Evolutionary conservation across 2,888 invertebrate genomes (phyloP).

Genomic region (Drosophila kokeensis): DNA sequence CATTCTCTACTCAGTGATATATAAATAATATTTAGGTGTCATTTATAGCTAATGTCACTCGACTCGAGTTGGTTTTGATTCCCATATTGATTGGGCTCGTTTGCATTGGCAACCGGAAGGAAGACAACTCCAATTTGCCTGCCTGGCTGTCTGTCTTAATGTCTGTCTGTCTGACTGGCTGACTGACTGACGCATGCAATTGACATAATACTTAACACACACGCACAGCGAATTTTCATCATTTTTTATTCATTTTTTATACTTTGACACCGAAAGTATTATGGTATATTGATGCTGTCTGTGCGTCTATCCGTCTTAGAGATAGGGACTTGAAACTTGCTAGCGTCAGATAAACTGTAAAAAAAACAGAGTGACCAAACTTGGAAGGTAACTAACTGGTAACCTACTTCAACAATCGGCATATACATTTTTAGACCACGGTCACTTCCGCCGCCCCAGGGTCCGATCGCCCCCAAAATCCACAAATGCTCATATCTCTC

Average conservation of each 20-base stretch:
- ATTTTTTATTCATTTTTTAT: conserved; percentile 6
- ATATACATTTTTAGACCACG: too few relatives aligned
- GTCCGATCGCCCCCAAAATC: too few relatives aligned
- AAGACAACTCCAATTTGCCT: conserved; percentile 47
- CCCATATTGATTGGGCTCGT: conserved; percentile 36
- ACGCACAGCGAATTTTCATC: conserved; percentile 25
- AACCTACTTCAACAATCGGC: too few relatives aligned
- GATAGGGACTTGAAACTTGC: too few relatives aligned
- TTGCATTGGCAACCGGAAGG: conserved; percentile 54
- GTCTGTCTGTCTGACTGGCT: conserved; percentile 1
- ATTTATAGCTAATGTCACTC: background rate
- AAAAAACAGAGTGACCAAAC: too few relatives aligned
- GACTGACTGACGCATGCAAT: conserved; percentile 39
- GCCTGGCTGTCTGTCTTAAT: conserved; percentile 3
- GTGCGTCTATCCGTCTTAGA: too few relatives aligned
- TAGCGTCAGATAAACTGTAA: too few relatives aligned
- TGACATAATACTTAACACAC: conserved; percentile 40
- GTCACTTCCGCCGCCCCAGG: too few relatives aligned
- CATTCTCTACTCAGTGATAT: background rate
- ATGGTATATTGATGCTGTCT: too few relatives aligned
- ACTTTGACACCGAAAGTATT: too few relatives aligned
- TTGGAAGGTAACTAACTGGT: too few relatives aligned
- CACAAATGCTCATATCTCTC: too few relatives aligned
- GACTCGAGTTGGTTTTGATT: conserved; percentile 31
- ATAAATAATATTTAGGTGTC: background rate